These are phyloP conservation scores for Drosophila emarginata DNA, from an alignment of 2,888 invertebrate genomes.

Conservation along the genomic window DNA sequence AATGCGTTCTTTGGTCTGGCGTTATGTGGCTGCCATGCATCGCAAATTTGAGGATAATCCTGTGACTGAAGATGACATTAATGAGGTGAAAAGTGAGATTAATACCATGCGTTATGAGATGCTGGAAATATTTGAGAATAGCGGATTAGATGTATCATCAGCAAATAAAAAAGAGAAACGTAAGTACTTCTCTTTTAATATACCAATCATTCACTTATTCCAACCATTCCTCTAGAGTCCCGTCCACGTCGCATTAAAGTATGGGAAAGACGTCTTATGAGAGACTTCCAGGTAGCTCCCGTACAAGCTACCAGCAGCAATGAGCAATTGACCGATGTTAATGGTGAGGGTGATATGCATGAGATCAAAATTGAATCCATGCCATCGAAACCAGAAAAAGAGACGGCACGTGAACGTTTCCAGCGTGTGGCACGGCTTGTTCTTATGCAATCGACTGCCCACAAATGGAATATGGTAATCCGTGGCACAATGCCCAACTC, in stretches of 20 bases:
- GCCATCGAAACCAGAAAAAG: slow-evolving; percentile 67
- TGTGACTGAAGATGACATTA: slow-evolving; percentile 96
- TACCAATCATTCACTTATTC: too few relatives aligned
- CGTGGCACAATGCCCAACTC: slow-evolving; percentile 85
- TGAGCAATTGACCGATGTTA: slow-evolving; percentile 83
- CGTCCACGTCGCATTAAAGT: slow-evolving; percentile 90
- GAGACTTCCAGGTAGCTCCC: slow-evolving; percentile 93
- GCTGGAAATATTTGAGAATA: slow-evolving; percentile 92
- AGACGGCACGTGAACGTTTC: slow-evolving; percentile 86
- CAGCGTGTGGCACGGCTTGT: slow-evolving; percentile 89
- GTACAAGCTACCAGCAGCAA: slow-evolving; percentile 84
- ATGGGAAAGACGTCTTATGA: slow-evolving; percentile 94
- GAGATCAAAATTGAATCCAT: slow-evolving; percentile 78
- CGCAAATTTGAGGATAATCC: slow-evolving; percentile 91
- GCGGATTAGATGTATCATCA: slow-evolving; percentile 92
- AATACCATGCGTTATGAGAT: slow-evolving; percentile 96
- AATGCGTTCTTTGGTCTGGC: slow-evolving; percentile 95
- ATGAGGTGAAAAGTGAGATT: slow-evolving; percentile 96
- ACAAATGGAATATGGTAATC: slow-evolving; percentile 90
- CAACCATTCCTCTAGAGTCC: slow-evolving; percentile 84
- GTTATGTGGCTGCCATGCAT: slow-evolving; percentile 95
- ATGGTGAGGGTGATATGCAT: slow-evolving; percentile 76
- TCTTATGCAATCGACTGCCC: slow-evolving; percentile 86
- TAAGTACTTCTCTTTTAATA: slow-evolving; percentile 83
- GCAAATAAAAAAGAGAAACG: slow-evolving; percentile 89